Conservation (phyloP, 2,113 vertebrate genomes). For the Zosterops borbonicus region DNA sequence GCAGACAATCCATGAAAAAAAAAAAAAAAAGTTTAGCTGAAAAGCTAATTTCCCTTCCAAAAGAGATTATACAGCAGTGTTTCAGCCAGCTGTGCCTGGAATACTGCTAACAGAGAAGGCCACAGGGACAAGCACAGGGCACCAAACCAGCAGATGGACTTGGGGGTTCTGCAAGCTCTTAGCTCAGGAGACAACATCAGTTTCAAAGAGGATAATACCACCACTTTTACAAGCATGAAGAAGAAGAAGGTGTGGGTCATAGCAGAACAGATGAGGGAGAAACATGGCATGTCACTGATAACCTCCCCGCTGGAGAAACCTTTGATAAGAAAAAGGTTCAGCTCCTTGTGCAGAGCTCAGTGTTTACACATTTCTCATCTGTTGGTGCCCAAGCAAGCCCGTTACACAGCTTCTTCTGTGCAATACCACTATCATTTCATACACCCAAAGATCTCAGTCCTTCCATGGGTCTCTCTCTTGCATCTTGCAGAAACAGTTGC, state of each 20-base stretch:
- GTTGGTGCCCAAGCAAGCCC: neutral
- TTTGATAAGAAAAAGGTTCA: neutral
- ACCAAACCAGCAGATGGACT: neutral
- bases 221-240: neutral
- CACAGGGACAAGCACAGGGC: neutral
- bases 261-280: neutral
- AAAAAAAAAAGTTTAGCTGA: neutral
- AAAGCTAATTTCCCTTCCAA: conserved; percentile 29
- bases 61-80: neutral
- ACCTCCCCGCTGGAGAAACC: neutral
- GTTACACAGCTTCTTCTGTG: neutral
- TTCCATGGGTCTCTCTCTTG: neutral
- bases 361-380: fast-evolving
- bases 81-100: conserved; percentile 19
- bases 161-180: neutral
- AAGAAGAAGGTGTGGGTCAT: neutral
- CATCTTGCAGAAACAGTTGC: neutral
- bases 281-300: neutral
- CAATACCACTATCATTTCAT: neutral
- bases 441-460: neutral
- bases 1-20: neutral
- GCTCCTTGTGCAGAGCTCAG: neutral
- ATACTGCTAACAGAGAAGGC: neutral
- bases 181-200: neutral
- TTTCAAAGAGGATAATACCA: neutral